Evolutionary conservation across 2,113 vertebrate species (phyloP), one percentile per base, ranked within the genome.

Genomic region (Galbula dea): DNA sequence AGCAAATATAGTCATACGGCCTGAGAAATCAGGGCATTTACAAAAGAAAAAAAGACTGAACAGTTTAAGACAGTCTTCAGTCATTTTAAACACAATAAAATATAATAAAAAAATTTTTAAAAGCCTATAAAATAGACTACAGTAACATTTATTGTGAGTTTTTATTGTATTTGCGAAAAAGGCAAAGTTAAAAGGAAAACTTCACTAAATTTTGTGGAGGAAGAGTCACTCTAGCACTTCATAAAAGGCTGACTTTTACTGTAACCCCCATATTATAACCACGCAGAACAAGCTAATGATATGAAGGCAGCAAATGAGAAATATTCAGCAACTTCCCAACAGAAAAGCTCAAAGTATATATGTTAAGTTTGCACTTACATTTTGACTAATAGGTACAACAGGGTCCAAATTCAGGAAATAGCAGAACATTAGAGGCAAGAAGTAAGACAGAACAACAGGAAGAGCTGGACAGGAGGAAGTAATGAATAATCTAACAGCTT

Each of bases 391-490:
- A 39, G 68, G 34, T 21, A 76, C 26, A 58, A 51, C 0, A 0
- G 17, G 46, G 19, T 51, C 52, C 57, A 62, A n/a, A 45, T 59
- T 59, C 68, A 61, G 86, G 68, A 88, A 75, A 24, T 45, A 75
- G 75, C 73, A 75, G 7, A 65, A 66, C 30, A 24, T 11, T 12
- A 62, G 39, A 93, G 30, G 51, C 83, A 74, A 91, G n/a, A 86
- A 93, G 76, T 19, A 41, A 67, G 46, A 75, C 57, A 43, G 32
- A 87, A 76, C 62, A 92, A 85, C 65, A 92, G 73, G 71, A 83
- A 88, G 85, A 76, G 81, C 80, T 0, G n/a, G 88, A 57, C 80
- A 77, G 65, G 43, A 94, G 85, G 83, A 61, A 59, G 83, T 10
- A 77, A 63, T 57, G 73, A 94, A 94, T 83, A 88, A 91, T 22